These are phyloP conservation scores for Melolontha melolontha DNA, from an alignment of 2,888 invertebrate species.

Conservation along the genomic window DNA sequence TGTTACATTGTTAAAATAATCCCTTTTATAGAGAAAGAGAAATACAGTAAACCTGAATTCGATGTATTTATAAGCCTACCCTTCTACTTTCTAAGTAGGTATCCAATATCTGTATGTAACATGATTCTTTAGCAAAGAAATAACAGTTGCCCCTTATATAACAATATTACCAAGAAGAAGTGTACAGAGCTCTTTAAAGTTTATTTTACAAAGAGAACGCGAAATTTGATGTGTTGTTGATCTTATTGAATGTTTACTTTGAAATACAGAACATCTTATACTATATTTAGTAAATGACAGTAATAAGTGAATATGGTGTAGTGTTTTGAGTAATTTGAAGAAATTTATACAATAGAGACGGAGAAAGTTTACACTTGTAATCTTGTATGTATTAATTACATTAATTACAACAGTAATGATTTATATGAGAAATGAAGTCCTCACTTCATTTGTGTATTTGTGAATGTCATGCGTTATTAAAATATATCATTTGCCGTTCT, in stretches of 20 bases:
- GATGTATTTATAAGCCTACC: conserved; percentile 31
- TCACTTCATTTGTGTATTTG: no score
- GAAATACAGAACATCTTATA: conserved; percentile 7
- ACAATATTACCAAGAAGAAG: conserved; percentile 12
- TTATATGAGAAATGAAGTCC: no score
- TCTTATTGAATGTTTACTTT: conserved; percentile 16
- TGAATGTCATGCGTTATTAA: no score
- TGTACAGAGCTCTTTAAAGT: conserved; percentile 1
- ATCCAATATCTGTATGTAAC: conserved; percentile 29
- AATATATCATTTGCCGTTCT: no score
- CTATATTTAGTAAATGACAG: conserved; percentile 21
- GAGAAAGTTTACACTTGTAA: no score
- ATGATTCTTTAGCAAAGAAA: conserved; percentile 18
- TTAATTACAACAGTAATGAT: no score
- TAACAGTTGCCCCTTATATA: conserved; percentile 22
- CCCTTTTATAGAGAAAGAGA: conserved; percentile 2
- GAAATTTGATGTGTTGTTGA: conserved; percentile 33
- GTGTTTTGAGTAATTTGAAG: no score
- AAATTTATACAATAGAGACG: no score
- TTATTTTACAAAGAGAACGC: conserved; percentile 34
- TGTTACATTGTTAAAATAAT: not conserved
- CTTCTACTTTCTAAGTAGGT: conserved; percentile 17
- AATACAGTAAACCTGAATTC: conserved; percentile 25
- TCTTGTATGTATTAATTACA: no score
- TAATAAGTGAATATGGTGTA: conserved; percentile 17